A percentile compares a stretch with the other conserved stretches of the same genome.
Evolutionary conservation across 2,888 invertebrate genomes (phyloP).

Genomic region (Aphidoletes aphidimyza): DNA sequence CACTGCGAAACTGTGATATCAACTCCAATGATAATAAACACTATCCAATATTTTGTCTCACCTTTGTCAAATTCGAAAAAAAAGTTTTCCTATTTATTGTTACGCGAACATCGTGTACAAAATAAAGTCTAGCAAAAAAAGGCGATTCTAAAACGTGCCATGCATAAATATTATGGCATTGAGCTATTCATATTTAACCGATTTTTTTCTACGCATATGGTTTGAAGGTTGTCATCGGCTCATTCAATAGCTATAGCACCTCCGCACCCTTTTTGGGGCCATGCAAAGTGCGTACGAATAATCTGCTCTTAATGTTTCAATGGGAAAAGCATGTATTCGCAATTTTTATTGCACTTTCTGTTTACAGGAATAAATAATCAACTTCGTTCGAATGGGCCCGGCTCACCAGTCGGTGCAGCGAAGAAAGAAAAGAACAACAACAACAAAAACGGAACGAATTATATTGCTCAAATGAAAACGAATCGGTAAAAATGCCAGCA

Average conservation of each 20-base stretch:
- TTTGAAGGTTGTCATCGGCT: background rate
- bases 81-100: background rate
- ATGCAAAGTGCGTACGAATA: background rate
- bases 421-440: background rate
- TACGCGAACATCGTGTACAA: background rate
- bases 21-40: too few relatives aligned
- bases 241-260: background rate
- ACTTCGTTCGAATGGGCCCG: background rate
- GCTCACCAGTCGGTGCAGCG: too few relatives aligned
- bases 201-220: background rate
- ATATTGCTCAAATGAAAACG: background rate
- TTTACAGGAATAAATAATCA: background rate
- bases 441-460: background rate
- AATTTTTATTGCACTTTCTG: background rate
- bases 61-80: too few relatives aligned
- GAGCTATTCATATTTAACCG: conserved; percentile 5
- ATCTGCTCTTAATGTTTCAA: background rate
- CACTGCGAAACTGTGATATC: too few relatives aligned
- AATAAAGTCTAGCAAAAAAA: background rate
- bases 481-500: background rate
- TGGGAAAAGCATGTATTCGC: background rate
- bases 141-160: background rate
- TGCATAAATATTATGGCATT: background rate
- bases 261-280: background rate
- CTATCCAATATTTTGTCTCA: too few relatives aligned